A percentile compares a stretch with the other conserved stretches of the same genome.
Evolutionary conservation across 2,888 invertebrate genomes (phyloP).

Genomic region (Drosophila prolongata): DNA sequence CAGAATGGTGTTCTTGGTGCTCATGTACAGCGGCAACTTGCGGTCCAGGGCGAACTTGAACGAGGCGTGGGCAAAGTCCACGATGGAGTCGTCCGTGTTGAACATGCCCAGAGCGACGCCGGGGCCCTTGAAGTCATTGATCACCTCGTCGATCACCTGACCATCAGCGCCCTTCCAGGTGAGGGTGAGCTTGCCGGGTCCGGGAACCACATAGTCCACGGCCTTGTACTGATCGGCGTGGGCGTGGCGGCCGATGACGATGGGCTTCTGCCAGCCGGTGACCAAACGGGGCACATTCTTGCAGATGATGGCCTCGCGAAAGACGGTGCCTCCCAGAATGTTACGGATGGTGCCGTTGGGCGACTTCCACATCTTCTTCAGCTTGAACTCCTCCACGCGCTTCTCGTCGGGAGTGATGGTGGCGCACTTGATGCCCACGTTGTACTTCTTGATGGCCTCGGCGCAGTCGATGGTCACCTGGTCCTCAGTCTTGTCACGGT

Average conservation of each 20-base stretch:
- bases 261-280: conserved; percentile 97
- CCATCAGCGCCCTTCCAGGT: conserved; percentile 88
- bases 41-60: conserved; percentile 95
- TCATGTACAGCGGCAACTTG: conserved; percentile 95
- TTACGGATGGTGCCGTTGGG: conserved; percentile 96
- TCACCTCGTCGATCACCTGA: conserved; percentile 88
- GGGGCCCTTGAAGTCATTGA: conserved; percentile 93
- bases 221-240: conserved; percentile 99
- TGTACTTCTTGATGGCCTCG: conserved; percentile 97
- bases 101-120: conserved; percentile 98
- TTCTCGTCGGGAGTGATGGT: conserved; percentile 99
- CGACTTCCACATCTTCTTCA: conserved; percentile 96
- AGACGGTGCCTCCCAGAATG: conserved; percentile 90
- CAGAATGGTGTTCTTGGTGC: conserved; percentile 98
- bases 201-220: conserved; percentile 97
- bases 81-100: conserved; percentile 97
- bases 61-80: conserved; percentile 97
- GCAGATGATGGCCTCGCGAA: conserved; percentile 94
- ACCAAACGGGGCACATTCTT: conserved; percentile 98
- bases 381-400: conserved; percentile 94
- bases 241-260: conserved; percentile 99
- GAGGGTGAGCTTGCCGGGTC: conserved; percentile 94
- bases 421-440: conserved; percentile 99
- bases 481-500: conserved; percentile 96
- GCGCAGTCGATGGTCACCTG: conserved; percentile 98